These are phyloP conservation scores for Eolophus roseicapilla DNA, from an alignment of 2,113 vertebrate species.

Conservation along the genomic window DNA sequence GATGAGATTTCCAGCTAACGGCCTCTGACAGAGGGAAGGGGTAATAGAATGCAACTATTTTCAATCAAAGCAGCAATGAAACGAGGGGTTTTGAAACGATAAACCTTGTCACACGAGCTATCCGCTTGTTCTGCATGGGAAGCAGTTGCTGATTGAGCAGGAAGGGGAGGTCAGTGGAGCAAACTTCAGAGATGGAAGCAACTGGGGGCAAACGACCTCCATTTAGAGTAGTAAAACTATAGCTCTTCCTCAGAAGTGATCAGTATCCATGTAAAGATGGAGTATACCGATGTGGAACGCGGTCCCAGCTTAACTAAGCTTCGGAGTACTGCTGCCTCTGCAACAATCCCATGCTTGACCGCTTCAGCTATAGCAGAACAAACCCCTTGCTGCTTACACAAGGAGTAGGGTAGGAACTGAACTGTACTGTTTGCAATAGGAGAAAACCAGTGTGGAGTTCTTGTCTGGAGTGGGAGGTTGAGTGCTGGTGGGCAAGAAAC, in stretches of 20 bases:
- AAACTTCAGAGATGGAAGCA: background rate
- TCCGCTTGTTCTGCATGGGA: background rate
- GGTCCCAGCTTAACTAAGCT: background rate
- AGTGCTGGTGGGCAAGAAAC: background rate
- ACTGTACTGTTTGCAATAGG: background rate
- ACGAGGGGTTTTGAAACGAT: background rate
- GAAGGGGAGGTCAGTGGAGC: background rate
- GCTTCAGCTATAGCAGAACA: rapidly evolving
- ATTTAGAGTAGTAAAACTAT: background rate
- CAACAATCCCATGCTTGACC: background rate
- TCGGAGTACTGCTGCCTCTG: background rate
- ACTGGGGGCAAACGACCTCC: background rate
- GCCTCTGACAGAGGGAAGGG: background rate
- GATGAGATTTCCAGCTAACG: background rate
- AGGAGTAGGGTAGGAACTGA: background rate
- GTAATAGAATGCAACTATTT: background rate
- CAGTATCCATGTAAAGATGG: background rate
- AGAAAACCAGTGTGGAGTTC: background rate
- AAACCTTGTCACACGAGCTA: background rate
- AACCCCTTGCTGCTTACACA: background rate
- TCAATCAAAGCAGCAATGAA: background rate
- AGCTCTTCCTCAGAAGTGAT: background rate
- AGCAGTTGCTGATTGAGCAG: background rate
- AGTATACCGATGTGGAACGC: background rate
- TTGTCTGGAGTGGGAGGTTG: background rate